phyloP scores from a whole-genome alignment of 2,797 vertebrate genomes.

The Galagoides demidoff region DNA sequence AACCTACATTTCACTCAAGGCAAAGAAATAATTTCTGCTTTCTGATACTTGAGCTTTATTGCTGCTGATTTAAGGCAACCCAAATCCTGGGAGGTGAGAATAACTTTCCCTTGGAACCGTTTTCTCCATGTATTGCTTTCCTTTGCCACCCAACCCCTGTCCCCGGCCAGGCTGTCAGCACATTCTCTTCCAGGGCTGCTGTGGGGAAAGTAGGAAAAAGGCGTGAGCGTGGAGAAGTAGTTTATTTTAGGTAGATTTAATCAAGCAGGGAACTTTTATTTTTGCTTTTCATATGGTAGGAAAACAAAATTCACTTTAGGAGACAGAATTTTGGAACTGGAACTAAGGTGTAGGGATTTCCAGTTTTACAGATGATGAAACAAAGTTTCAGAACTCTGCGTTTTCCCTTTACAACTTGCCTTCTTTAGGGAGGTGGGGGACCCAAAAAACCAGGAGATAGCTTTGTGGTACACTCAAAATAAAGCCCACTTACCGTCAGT shows the following conservation, averaged over 20 bases:
- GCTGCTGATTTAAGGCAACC: constrained; percentile 33
- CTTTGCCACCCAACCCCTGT: neutral
- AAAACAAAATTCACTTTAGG: neutral
- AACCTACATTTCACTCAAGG: constrained; percentile 34
- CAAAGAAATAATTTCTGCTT: neutral
- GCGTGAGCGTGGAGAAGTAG: neutral
- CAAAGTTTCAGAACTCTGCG: neutral
- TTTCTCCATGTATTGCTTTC: neutral
- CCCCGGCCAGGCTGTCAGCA: neutral
- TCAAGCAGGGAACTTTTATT: constrained; percentile 14
- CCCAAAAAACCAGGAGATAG: neutral
- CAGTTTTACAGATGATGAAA: neutral
- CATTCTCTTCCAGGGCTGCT: neutral
- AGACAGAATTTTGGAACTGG: constrained; percentile 2
- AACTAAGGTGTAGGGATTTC: neutral
- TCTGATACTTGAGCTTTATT: constrained; percentile 60
- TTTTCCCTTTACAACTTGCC: neutral
- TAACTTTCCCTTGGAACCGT: neutral
- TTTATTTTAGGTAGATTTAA: constrained; percentile 38
- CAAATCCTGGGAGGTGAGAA: neutral
- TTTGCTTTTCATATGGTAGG: neutral
- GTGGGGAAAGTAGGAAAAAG: neutral
- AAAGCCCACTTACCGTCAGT: constrained; percentile 9
- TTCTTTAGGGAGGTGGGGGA: too few species aligned
- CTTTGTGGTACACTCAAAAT: neutral